Base-by-base conservation (phyloP, 2,888 invertebrate species). In the Ischnus inquisitorius region DNA sequence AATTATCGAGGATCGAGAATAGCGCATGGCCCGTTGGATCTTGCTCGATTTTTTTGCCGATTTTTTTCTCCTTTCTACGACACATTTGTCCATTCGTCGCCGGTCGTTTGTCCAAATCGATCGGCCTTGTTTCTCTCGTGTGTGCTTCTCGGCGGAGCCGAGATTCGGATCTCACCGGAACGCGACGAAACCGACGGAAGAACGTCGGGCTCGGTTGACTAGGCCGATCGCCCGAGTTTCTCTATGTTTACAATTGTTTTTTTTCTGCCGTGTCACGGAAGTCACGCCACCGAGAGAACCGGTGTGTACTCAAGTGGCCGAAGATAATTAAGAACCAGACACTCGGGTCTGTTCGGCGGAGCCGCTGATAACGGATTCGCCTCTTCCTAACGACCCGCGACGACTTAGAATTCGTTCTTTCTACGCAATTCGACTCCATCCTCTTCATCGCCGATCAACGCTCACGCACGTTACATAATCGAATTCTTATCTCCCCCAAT, bases 231-330 rank as follows among this genome's bases (percentile, higher is more conserved):
- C 34, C 34, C 8, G 6, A 6, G 6, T 5, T 34, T 34, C 34
- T 34, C 34, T 34, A 34, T 34, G 34, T 34, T 34, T 34, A 34
- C 34, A 64, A n/a, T n/a, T n/a, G n/a, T 71, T 43, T 62, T 65
- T 67, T 19, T 46, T 69, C 54, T 71, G 43, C 60, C 54, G 34
- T 22, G 68, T 79, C 68, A 48, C 72, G 72, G 19, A 64, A 78
- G 68, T n/a, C 68, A 14, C 46, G 22, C 16, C 39, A 46, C n/a
- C n/a, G 57, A 60, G n/a, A 12, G 57, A 14, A 14, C 28, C 25
- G 14, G 2, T 80, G 84, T 85, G 57, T 85, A 64, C 60, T 84
- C 85, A 85, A 84, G 85, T 85, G 85, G 14, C 48, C 39, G 14
- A 51, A 48, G 19, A 64, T 72, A 80, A 83, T 80, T 80, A 65